Conservation (phyloP, 2,888 invertebrate species). For the Antheraea yamamai region DNA sequence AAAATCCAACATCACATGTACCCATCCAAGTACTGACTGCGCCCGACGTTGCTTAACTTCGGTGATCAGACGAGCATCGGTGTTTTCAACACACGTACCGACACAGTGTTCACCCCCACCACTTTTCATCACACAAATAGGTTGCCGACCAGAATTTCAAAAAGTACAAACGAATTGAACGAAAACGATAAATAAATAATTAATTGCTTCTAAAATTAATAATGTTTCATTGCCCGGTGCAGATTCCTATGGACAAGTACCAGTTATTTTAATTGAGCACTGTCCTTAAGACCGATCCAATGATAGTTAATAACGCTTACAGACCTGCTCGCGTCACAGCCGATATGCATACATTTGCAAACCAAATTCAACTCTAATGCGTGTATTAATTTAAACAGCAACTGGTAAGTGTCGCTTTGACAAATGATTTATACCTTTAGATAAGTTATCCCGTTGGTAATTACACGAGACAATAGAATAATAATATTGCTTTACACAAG, state of each 20-base stretch:
- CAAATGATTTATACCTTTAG: slow-evolving; percentile 61
- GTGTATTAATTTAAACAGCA: slow-evolving; percentile 59
- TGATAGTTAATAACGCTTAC: slow-evolving; percentile 44
- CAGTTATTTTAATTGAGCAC: slow-evolving; percentile 56
- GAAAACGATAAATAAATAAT: neutral
- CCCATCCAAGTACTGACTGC: slow-evolving; percentile 78
- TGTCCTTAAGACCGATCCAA: slow-evolving; percentile 43
- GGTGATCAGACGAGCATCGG: slow-evolving; percentile 79
- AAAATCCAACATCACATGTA: slow-evolving; percentile 69
- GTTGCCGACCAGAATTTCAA: too few relatives aligned
- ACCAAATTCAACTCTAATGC: slow-evolving; percentile 60
- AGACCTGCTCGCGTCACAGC: slow-evolving; percentile 51
- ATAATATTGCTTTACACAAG: slow-evolving; percentile 36
- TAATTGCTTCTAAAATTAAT: slow-evolving; percentile 39
- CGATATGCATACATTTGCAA: slow-evolving; percentile 57
- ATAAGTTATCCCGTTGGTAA: slow-evolving; percentile 51
- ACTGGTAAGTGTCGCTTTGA: slow-evolving; percentile 49
- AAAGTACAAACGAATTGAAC: too few relatives aligned
- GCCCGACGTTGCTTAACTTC: slow-evolving; percentile 78
- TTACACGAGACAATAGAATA: slow-evolving; percentile 42
- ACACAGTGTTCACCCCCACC: too few relatives aligned
- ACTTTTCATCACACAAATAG: too few relatives aligned
- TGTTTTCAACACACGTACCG: slow-evolving; percentile 55
- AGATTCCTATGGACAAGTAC: slow-evolving; percentile 54
- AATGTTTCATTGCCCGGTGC: slow-evolving; percentile 36